Base-by-base conservation (phyloP, 2,797 vertebrate genomes). In the Harpagifer antarcticus region DNA sequence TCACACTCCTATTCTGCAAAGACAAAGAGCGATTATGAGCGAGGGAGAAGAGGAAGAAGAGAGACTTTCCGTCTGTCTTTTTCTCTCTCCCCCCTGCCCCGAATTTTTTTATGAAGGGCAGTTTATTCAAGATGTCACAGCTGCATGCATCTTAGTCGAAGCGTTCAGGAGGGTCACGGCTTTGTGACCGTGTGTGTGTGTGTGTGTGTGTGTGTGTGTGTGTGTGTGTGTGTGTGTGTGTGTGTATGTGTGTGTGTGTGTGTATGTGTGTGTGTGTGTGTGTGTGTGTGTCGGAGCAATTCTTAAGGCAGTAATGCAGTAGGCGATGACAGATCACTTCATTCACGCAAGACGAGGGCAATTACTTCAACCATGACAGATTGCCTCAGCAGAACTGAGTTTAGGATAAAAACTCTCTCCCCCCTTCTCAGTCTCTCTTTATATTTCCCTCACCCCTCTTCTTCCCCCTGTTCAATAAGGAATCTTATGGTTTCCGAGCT, bases 301-400 rank as follows among this genome's bases (percentile, higher is more conserved):
- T 88, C 78, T 89, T 82, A 78, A 87, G 76, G 86, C 86, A 82
- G 85, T 91, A 91, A 92, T 92, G 91, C 87, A 87, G 79, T 83
- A 76, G 88, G 86, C 72, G 88, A 89, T 90, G 93, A 94, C 88
- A 90, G 92, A 94, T 92, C 89, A 91, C 91, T 93, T 94, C 90
- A 93, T 88, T 93, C 89, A 91, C 87, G 72, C 88, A 90, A 89
- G 90, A 90, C 82, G 79, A 92, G 93, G 90, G 93, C 94, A 95
- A 95, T 95, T 94, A 95, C 93, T 93, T 92, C 92, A 94, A 93
- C 93, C 92, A 92, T 95, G 95, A 95, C 95, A 95, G 94, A 95
- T 94, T 95, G 93, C 91, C 93, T 94, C 93, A 94, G 92, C 93
- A 92, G 91, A 94, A 93, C 86, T 91, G 90, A 93, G 90, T 93